Percentiles rank a stretch among this genome's conserved stretches.
Conservation (phyloP, 2,888 invertebrate genomes). For the Strigamia maritima region DNA sequence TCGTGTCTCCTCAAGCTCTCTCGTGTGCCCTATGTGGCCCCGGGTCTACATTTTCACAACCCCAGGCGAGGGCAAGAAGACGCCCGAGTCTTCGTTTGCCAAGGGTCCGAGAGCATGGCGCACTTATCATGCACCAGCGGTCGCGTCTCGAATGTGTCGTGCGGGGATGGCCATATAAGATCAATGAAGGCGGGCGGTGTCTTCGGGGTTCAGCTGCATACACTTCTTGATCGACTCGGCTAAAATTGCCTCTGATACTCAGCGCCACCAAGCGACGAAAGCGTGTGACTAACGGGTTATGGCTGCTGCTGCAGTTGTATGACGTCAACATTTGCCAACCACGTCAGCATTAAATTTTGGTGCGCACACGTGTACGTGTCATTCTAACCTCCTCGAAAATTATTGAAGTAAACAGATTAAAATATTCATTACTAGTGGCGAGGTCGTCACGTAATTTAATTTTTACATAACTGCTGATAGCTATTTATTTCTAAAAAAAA, state of each 20-base stretch:
- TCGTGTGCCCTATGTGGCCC: slow-evolving; percentile 16
- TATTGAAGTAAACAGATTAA: slow-evolving; percentile 3
- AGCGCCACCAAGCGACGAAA: slow-evolving; percentile 36
- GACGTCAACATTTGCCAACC: not conserved
- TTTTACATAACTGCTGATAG: not conserved
- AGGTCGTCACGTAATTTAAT: not conserved
- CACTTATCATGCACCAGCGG: slow-evolving; percentile 30
- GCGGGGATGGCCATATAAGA: slow-evolving; percentile 32
- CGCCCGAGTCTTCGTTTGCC: not conserved
- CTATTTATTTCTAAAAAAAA: not conserved
- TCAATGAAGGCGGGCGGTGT: slow-evolving; percentile 25
- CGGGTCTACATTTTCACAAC: slow-evolving; percentile 23
- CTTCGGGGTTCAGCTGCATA: slow-evolving; percentile 22
- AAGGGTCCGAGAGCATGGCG: slow-evolving; percentile 7
- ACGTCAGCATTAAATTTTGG: slow-evolving; percentile 26
- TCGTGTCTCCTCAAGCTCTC: not conserved
- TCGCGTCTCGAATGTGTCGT: slow-evolving; percentile 34
- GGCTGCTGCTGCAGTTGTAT: slow-evolving; percentile 24
- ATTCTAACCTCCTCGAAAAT: not conserved
- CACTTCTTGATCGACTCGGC: slow-evolving; percentile 31
- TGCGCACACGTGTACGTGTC: slow-evolving; percentile 12
- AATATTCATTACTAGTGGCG: slow-evolving; percentile 4
- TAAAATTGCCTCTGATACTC: slow-evolving; percentile 22
- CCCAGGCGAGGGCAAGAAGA: slow-evolving; percentile 16
- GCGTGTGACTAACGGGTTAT: slow-evolving; percentile 36